Evolutionary conservation across 2,113 vertebrate genomes (phyloP), one percentile per base, ranked within the genome.

Genomic region (Empidonax alnorum): DNA sequence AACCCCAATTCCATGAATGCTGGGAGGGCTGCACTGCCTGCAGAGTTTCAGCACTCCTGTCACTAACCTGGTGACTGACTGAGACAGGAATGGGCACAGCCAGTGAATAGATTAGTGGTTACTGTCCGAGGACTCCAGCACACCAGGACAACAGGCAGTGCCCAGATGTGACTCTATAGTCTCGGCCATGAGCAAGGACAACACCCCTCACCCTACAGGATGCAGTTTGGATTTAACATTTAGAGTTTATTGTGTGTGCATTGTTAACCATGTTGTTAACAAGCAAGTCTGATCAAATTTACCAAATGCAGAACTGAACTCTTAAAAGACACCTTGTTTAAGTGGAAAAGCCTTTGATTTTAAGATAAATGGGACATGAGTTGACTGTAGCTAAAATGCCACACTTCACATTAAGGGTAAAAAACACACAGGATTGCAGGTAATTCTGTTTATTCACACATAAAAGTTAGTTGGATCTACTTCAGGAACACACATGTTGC

Each of bases 51-150:
- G 59, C 1, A 3, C 30, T 73, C 61, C 39, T 98, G 97, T 98
- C 94, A 96, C 97, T 97, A 93, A 97, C 79, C 94, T 12, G 96
- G 97, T 96, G 94, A 89, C 96, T 79, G 95, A 69, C 88, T 59
- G 95, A 44, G 85, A 30, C 93, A 93, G 31, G 68, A n/a, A 27
- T 0, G 56, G 80, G 37, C 71, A 80, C 88, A 96, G 86, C 81
- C 97, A 97, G 95, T 96, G 93, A 97, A 97, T 65, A 97, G 96
- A 78, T 95, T 30, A 97, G 97, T 80, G 75, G 30, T 94, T 90
- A 25, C 92, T 98, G 56, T 98, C 84, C 97, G 97, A 98, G 97
- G 22, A 97, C 97, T 97, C 90, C 76, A 98, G 97, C 97, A 98
- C 97, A 97, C 88, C 96, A 85, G 69, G 90, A 56, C 94, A 94